phyloP scores from a whole-genome alignment of 2,888 invertebrate genomes.

The Drosophila borborema region DNA sequence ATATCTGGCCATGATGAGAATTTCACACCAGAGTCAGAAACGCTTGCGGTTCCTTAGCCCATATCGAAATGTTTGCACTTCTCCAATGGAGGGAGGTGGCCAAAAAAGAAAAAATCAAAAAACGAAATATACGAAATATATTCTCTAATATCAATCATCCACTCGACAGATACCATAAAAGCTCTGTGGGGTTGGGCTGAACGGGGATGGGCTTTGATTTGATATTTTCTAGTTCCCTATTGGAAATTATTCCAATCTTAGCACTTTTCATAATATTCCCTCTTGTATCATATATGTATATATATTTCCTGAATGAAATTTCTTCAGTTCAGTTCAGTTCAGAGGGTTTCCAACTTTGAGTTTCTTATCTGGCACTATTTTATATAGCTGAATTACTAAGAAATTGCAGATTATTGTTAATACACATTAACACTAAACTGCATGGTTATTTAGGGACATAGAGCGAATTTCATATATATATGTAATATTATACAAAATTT shows the following conservation, averaged over 20 bases:
- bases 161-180: constrained; percentile 1
- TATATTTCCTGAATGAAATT: not conserved
- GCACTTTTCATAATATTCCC: too few relatives aligned
- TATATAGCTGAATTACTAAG: not conserved
- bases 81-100: not conserved
- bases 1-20: constrained; percentile 44
- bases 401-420: not conserved
- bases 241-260: not conserved
- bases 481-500: too few relatives aligned
- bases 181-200: constrained; percentile 1
- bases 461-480: too few relatives aligned
- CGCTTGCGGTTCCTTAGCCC: constrained; percentile 13
- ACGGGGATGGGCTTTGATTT: not conserved
- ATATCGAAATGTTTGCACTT: constrained; percentile 20
- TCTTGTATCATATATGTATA: not conserved
- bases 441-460: not conserved
- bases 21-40: constrained; percentile 45
- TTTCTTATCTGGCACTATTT: not conserved
- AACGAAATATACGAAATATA: not conserved
- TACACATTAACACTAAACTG: not conserved
- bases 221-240: not conserved
- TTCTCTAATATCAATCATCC: not conserved
- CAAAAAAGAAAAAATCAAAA: not conserved
- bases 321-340: not conserved
- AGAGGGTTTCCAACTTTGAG: too few relatives aligned